A percentile compares a stretch with the other conserved stretches of the same genome.
Conservation (phyloP, 2,113 vertebrate species). For the Callorhinus ursinus region DNA sequence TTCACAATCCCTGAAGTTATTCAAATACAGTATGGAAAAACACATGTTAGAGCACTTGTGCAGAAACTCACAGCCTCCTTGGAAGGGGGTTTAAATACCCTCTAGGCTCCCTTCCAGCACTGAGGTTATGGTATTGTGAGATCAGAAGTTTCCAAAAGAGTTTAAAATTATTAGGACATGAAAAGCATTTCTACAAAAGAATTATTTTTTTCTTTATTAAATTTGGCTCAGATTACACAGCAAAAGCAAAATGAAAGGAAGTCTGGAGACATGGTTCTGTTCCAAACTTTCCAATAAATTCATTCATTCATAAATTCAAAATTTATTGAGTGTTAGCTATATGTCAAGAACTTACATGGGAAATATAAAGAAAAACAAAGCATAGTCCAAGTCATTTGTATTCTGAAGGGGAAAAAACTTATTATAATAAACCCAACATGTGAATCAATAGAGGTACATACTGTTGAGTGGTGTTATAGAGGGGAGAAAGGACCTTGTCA, state of each 20-base stretch:
- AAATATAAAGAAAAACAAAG: not conserved
- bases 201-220: conserved; percentile 63
- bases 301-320: conserved; percentile 72
- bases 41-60: conserved; percentile 28
- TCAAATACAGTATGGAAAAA: conserved; percentile 58
- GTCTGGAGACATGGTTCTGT: conserved; percentile 65
- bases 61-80: conserved; percentile 13
- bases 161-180: conserved; percentile 61
- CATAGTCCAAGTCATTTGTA: not conserved
- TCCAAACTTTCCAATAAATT: conserved; percentile 67
- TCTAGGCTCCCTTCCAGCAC: conserved; percentile 55
- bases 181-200: conserved; percentile 64
- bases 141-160: conserved; percentile 62
- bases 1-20: conserved; percentile 48
- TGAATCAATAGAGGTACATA: not conserved
- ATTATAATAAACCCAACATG: not conserved
- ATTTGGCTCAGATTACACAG: conserved; percentile 63
- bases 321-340: conserved; percentile 55
- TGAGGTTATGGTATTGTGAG: conserved; percentile 51
- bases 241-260: conserved; percentile 67
- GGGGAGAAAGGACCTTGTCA: not conserved
- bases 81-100: conserved; percentile 22
- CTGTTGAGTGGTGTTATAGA: not conserved
- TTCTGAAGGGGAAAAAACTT: not conserved
- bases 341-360: conserved; percentile 9